phyloP scores from a whole-genome alignment of 2,888 invertebrate genomes.

The Laspeyria flexula region DNA sequence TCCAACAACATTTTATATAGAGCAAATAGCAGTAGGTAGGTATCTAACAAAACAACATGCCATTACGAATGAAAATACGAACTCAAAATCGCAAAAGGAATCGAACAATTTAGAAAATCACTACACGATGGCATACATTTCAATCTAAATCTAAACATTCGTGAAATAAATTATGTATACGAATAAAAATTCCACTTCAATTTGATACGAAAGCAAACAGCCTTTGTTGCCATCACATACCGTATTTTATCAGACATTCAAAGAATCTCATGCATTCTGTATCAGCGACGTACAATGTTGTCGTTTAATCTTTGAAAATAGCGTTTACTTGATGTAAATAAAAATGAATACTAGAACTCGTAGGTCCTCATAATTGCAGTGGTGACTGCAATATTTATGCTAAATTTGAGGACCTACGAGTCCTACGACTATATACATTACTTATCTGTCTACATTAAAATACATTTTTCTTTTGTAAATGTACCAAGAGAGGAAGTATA shows the following conservation, averaged over 20 bases:
- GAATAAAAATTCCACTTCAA: conserved; percentile 13
- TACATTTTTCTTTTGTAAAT: too few species aligned
- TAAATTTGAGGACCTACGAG: too few species aligned
- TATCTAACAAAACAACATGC: background rate
- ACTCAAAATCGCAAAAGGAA: background rate
- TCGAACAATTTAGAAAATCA: background rate
- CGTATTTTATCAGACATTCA: conserved; percentile 13
- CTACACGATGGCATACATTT: background rate
- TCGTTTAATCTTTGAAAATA: too few species aligned
- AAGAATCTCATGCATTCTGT: conserved; percentile 14
- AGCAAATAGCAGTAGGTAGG: background rate
- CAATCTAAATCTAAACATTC: background rate
- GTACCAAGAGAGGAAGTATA: too few species aligned
- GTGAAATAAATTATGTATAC: conserved; percentile 9
- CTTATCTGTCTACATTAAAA: too few species aligned
- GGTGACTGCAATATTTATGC: too few species aligned
- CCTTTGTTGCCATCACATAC: conserved; percentile 14
- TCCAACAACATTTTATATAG: background rate
- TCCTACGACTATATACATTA: too few species aligned
- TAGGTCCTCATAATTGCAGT: too few species aligned
- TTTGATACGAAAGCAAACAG: conserved; percentile 9
- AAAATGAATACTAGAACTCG: too few species aligned
- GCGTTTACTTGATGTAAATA: too few species aligned
- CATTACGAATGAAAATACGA: background rate
- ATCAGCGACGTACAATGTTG: conserved; percentile 3